Evolutionary conservation across 2,113 vertebrate species (phyloP).

Genomic region (Alces alces): DNA sequence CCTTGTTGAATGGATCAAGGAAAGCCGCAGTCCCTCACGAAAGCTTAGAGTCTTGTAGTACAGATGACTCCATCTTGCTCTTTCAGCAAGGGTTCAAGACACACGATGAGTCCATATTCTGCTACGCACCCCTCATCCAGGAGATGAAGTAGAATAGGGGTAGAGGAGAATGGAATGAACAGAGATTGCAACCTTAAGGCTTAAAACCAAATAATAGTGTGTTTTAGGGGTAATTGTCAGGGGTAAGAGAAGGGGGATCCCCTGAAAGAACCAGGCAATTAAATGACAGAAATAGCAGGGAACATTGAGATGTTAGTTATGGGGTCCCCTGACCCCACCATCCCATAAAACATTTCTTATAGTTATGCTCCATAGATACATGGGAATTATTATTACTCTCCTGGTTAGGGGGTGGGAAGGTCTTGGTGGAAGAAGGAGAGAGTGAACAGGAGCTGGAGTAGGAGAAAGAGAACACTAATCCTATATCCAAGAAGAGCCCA

Average conservation of each 20-base stretch:
- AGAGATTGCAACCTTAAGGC: not conserved
- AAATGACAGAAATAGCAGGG: not conserved
- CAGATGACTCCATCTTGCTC: not conserved
- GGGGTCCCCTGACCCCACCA: not conserved
- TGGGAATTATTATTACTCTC: not conserved
- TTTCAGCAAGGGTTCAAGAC: not conserved
- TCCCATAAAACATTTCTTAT: slow-evolving; percentile 5
- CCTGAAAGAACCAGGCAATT: not conserved
- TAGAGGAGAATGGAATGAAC: not conserved
- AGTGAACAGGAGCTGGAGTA: not conserved
- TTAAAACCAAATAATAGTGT: not conserved
- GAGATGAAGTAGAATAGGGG: not conserved
- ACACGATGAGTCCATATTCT: not conserved
- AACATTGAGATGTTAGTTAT: not conserved
- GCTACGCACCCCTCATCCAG: not conserved
- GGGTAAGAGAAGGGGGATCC: not conserved
- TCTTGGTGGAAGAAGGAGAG: not conserved
- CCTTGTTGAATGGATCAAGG: not conserved
- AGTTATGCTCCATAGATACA: slow-evolving; percentile 4
- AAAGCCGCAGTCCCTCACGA: not conserved
- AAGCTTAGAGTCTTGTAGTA: not conserved
- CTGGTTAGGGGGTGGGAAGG: not conserved
- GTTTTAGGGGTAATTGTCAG: not conserved
- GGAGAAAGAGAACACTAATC: slow-evolving; percentile 17
- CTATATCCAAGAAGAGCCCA: not conserved